Base-by-base conservation (phyloP, 92 coral and sea anemone genomes). In the Epizoanthus stellaris region DNA sequence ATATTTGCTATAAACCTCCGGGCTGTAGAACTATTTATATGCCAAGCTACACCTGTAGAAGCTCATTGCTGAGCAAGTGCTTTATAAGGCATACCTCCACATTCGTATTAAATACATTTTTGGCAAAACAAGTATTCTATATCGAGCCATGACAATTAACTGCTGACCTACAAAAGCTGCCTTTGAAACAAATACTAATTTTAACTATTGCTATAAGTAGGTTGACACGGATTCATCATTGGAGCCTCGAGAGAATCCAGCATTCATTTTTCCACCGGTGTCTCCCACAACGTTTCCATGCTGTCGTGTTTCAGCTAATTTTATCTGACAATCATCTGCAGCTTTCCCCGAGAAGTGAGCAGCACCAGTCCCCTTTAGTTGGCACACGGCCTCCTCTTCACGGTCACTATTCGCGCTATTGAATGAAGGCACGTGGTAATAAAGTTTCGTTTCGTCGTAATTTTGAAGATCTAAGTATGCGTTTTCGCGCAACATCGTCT, bases 401-500 rank as follows among this genome's bases (percentile, higher is more conserved):
- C 9, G 16, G 45, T 62, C 14, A 5, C 83, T 79, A 70, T 47
- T 42, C 3, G n/a, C 83, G 72, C 98, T 94, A 85, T 91, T 87
- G 72, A 91, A 94, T 21, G 98, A 94, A 23, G 98, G 95, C 30
- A 91, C 98, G 36, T 91, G 90, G 67, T 94, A 94, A 82, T 87
- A 94, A 58, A 89, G 92, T 17, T 89, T 70, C 39, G 93, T 64
- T 80, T 91, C 98, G 82, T 94, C 98, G 60, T 87, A 68, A 38
- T 76, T 87, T 74, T 89, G 86, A 39, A 92, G 93, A 82, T 94
- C 93, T 64, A 94, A 88, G 80, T 94, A 94, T 3, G 98, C 88
- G 23, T 89, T 94, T 52, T 94, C 95, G n/a, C 75, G 53, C 80
- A 87, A 84, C 92, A 94, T 87, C 91, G 90, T 87, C 42, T 82